phyloP scores from a whole-genome alignment of 2,888 invertebrate species.

The Thera obeliscata region DNA sequence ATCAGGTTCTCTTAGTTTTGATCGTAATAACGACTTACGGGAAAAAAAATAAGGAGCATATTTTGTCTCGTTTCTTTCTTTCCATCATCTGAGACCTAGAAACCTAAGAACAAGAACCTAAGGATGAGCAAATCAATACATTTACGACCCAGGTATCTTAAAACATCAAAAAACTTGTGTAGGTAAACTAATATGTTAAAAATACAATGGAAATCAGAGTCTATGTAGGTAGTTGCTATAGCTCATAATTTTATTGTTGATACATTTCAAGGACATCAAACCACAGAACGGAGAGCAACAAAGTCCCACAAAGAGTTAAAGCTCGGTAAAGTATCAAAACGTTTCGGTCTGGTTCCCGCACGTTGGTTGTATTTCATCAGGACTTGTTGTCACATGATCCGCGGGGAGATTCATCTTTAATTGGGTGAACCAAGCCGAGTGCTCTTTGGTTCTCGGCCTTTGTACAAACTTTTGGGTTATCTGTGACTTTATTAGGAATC shows the following conservation, averaged over 20 bases:
- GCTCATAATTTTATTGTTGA: background rate
- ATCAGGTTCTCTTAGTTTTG: slow-evolving; percentile 35
- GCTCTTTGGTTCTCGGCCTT: slow-evolving; percentile 54
- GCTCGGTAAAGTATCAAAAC: slow-evolving; percentile 59
- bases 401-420: slow-evolving; percentile 79
- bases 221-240: background rate
- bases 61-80: too few relatives aligned
- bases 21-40: slow-evolving; percentile 6
- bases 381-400: slow-evolving; percentile 78
- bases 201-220: background rate
- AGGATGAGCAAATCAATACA: too few relatives aligned
- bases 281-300: slow-evolving; percentile 1
- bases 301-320: slow-evolving; percentile 17
- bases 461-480: slow-evolving; percentile 47
- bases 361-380: slow-evolving; percentile 73
- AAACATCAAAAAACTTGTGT: background rate
- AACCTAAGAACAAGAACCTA: too few relatives aligned
- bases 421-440: slow-evolving; percentile 69
- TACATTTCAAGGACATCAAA: slow-evolving; percentile 4
- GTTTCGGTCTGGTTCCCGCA: slow-evolving; percentile 40
- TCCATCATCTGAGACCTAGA: too few relatives aligned
- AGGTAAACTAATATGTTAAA: background rate
- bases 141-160: too few relatives aligned
- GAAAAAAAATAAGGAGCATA: background rate
- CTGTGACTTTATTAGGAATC: slow-evolving; percentile 59